Base-by-base conservation (phyloP, 2,888 invertebrate genomes). In the Leptinotarsa haldemani region DNA sequence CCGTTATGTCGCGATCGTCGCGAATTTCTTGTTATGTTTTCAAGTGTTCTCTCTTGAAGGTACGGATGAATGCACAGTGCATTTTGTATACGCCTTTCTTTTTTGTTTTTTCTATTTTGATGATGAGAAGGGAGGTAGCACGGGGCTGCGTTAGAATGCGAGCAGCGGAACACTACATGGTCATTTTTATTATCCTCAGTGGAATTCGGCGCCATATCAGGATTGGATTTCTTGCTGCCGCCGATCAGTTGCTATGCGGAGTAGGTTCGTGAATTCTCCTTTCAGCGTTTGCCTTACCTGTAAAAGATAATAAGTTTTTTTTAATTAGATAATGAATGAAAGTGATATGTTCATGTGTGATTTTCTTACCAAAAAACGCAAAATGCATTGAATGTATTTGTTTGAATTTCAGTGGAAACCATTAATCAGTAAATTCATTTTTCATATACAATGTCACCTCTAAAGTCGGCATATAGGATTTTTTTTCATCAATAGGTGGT, bases 281-380 rank as follows among this genome's bases (percentile, higher is more conserved):
- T 98, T 97, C 85, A 98, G 90, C 84, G 94, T 90, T 89, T 97
- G 97, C 78, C 98, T 93, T 84, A 95, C 96, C 97, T 97, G 87
- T 1, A 88, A 87, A 70, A 77, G 69, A 77, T 69, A 72, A 70
- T 69, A 48, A 7, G n/a, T 30, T 50, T 22, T n/a, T 56, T 40
- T 40, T 40, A 40, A 12, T 40, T 9, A 40, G 40, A 30, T 30
- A 30, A 30, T 7, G 30, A 30, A 30, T 30, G 30, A 30, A 30
- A 30, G 7, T 7, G 30, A 30, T 30, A 30, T 30, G 30, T 7
- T 30, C 30, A 30, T 7, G 1, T 20, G 20, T 20, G 20, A 20
- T 20, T 20, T 20, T 20, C 20, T 20, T 20, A 1, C 20, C 1
- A 20, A 1, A 20, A 20, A 20, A 20, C 20, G n/a, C n/a, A n/a